phyloP scores from a whole-genome alignment of 2,797 vertebrate genomes.

The Bovichtus diacanthus region DNA sequence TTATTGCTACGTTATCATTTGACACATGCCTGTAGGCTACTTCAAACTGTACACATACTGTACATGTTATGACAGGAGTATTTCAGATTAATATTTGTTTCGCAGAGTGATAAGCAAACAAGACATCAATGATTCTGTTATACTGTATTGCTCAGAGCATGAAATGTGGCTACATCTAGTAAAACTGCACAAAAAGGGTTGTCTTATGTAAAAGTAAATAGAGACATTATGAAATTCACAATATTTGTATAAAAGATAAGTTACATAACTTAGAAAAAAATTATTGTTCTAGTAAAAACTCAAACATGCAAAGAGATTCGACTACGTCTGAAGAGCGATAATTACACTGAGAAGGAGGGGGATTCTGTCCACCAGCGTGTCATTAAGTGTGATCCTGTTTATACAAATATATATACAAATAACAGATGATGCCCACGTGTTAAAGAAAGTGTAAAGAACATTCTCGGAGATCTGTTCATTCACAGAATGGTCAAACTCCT shows the following conservation, averaged over 20 bases:
- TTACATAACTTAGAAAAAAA: slow-evolving; percentile 78
- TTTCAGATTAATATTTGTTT: slow-evolving; percentile 63
- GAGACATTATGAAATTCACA: slow-evolving; percentile 60
- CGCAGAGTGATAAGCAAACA: slow-evolving; percentile 59
- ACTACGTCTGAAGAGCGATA: slow-evolving; percentile 62
- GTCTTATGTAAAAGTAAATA: slow-evolving; percentile 64
- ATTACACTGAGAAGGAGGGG: slow-evolving; percentile 58
- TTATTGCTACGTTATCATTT: slow-evolving; percentile 80
- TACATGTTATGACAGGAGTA: slow-evolving; percentile 69
- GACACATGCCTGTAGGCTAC: slow-evolving; percentile 77
- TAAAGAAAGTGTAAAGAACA: too few relatives aligned
- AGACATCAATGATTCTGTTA: slow-evolving; percentile 61
- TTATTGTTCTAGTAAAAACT: slow-evolving; percentile 68
- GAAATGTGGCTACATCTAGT: slow-evolving; percentile 62
- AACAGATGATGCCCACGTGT: slow-evolving; percentile 49
- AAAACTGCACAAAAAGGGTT: slow-evolving; percentile 63
- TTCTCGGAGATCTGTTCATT: slow-evolving; percentile 81
- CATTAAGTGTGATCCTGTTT: slow-evolving; percentile 42
- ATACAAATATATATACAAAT: slow-evolving; percentile 62
- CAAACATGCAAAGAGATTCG: slow-evolving; percentile 73
- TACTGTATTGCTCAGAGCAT: slow-evolving; percentile 67
- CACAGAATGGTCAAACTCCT: slow-evolving; percentile 83
- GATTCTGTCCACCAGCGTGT: slow-evolving; percentile 51
- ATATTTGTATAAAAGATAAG: slow-evolving; percentile 83
- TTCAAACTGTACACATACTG: slow-evolving; percentile 79